Evolutionary conservation across 2,888 invertebrate genomes (phyloP), one percentile per base, ranked within the genome.

Genomic region (Cataglyphis albicans): DNA sequence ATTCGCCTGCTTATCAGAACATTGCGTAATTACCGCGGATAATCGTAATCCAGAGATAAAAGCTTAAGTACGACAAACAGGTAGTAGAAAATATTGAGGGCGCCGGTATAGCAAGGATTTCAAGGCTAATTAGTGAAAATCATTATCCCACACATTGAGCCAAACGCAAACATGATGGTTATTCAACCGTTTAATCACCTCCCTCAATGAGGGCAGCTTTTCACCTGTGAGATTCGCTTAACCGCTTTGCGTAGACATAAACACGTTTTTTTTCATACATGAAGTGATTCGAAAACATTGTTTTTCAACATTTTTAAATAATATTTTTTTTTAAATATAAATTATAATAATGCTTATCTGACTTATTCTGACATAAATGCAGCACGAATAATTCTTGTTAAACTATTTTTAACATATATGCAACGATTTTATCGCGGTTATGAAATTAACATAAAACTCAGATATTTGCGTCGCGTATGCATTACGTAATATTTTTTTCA

Each of bases 121-220:
- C 81, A 87, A 83, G 76, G 87, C 86, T 88, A 87, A 89, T 89
- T 89, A 89, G 76, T 85, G 74, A 84, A 85, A 88, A 87, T 88
- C 85, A 87, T 88, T 88, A 89, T 89, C 87, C 82, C 88, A 84
- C 78, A 74, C 74, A 68, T 68, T 67, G 67, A n/a, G n/a, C 84
- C 74, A 72, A 87, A 89, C 76, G 84, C 87, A 88, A 89, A 89
- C 89, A 83, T 78, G 74, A 55, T 81, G 83, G 81, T 89, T 87
- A 87, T 83, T 83, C 85, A 67, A 18, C 64, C 84, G 82, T 83
- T 87, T 85, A 86, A 88, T 86, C 86, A 84, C 76, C 75, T 52
- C 52, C 81, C 61, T 48, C 64, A 38, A 52, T 70, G 63, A 76
- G 35, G 52, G 65, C 73, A 81, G 38, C 72, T 82, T 73, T 67